A percentile compares a stretch with the other conserved stretches of the same genome.
Evolutionary conservation across 2,888 invertebrate species (phyloP).

Genomic region (Orthosia cruda): DNA sequence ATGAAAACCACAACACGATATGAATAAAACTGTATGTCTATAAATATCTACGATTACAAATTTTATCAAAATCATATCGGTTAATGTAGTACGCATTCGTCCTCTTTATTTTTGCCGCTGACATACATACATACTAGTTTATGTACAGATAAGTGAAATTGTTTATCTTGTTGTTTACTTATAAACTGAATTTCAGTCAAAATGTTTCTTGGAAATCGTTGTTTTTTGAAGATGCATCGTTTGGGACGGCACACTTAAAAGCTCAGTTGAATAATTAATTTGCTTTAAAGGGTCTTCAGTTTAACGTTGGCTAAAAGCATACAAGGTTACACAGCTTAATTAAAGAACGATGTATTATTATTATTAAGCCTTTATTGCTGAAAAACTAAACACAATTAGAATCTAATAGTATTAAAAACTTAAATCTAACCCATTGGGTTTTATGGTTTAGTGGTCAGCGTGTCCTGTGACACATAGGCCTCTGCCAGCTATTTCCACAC

Average conservation of each 20-base stretch:
- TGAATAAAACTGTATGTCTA: constrained; percentile 57
- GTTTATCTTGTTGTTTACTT: constrained; percentile 19
- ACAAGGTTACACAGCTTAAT: too few relatives aligned
- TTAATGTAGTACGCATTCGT: constrained; percentile 49
- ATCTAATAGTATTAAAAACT: too few relatives aligned
- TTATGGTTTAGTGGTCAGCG: too few relatives aligned
- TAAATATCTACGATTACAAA: constrained; percentile 58
- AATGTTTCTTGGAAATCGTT: constrained; percentile 21
- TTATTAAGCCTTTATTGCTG: too few relatives aligned
- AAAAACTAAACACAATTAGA: too few relatives aligned
- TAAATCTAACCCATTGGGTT: too few relatives aligned
- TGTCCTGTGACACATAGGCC: too few relatives aligned
- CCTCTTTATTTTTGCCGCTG: constrained; percentile 48
- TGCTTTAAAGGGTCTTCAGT: not conserved
- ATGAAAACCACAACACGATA: constrained; percentile 56
- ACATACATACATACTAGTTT: constrained; percentile 37
- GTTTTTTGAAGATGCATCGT: constrained; percentile 5
- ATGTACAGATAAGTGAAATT: constrained; percentile 47
- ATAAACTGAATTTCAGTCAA: not conserved
- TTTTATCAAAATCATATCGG: constrained; percentile 64
- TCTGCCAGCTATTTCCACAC: too few relatives aligned
- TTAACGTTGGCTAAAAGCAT: not conserved
- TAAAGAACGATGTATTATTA: too few relatives aligned
- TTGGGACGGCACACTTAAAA: constrained; percentile 7
- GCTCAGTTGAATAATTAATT: constrained; percentile 17